Conservation (phyloP, 2,888 invertebrate genomes). For the Cheilosia variabilis region DNA sequence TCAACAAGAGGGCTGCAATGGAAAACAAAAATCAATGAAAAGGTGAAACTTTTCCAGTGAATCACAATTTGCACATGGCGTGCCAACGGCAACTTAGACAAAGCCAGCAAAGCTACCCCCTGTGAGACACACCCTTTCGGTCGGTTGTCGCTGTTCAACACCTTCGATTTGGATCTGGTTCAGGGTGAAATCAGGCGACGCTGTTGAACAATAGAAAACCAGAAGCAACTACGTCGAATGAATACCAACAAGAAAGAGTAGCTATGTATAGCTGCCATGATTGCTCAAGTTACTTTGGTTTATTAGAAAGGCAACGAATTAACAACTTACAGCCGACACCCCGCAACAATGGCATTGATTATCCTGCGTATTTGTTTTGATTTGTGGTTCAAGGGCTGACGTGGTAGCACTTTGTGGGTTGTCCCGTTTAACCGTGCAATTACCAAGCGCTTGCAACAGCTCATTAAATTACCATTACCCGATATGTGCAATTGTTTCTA, state of each 20-base stretch:
- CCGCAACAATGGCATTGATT: constrained; percentile 19
- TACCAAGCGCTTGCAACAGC: constrained; percentile 45
- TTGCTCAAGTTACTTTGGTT: constrained; percentile 42
- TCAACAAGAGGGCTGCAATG: constrained; percentile 1
- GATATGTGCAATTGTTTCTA: constrained; percentile 50
- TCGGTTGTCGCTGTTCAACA: constrained; percentile 50
- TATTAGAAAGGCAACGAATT: constrained; percentile 56
- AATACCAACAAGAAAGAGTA: neutral
- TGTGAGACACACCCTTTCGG: constrained; percentile 52
- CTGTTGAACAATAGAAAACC: constrained; percentile 26
- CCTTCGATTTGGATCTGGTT: constrained; percentile 62
- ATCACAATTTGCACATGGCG: constrained; percentile 70
- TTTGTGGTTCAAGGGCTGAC: constrained; percentile 10
- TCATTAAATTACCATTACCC: constrained; percentile 72
- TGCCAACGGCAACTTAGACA: constrained; percentile 66
- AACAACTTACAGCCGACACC: constrained; percentile 59
- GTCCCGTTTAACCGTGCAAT: constrained; percentile 16
- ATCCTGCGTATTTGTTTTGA: constrained; percentile 23
- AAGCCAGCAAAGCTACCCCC: constrained; percentile 49
- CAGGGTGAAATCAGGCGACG: constrained; percentile 52
- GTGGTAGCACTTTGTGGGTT: constrained; percentile 18
- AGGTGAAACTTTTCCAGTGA: constrained; percentile 74
- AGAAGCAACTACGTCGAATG: neutral
- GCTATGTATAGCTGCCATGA: constrained; percentile 5
- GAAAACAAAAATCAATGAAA: constrained; percentile 68